A percentile compares a stretch with the other conserved stretches of the same genome.
phyloP scores from a whole-genome alignment of 2,113 vertebrate genomes.

The Phycodurus eques region DNA sequence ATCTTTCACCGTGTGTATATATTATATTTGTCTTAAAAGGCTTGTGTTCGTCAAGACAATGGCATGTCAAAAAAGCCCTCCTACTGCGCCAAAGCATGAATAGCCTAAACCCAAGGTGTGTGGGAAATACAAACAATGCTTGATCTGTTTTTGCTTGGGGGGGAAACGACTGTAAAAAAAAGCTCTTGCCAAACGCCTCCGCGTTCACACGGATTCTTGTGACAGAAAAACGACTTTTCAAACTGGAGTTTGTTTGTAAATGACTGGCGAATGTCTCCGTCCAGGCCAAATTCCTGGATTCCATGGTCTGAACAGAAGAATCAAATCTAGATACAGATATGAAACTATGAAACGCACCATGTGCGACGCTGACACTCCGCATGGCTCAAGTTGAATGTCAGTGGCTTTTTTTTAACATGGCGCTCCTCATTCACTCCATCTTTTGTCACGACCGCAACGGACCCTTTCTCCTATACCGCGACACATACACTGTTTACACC shows the following conservation, averaged over 20 bases:
- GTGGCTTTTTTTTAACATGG: too few relatives aligned
- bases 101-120: conserved; percentile 34
- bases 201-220: conserved; percentile 43
- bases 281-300: too few relatives aligned
- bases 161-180: conserved; percentile 22
- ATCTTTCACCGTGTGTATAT: neutral
- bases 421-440: too few relatives aligned
- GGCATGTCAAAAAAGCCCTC: neutral
- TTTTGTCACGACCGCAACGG: too few relatives aligned
- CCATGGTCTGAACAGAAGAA: too few relatives aligned
- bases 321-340: too few relatives aligned
- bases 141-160: conserved; percentile 45
- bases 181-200: conserved; percentile 19
- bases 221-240: conserved; percentile 43
- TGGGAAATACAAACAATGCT: conserved; percentile 43
- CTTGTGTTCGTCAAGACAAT: neutral
- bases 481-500: too few relatives aligned
- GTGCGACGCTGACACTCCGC: too few relatives aligned
- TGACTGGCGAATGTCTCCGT: too few relatives aligned
- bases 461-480: too few relatives aligned
- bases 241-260: neutral
- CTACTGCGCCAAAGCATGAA: conserved; percentile 17
- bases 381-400: too few relatives aligned
- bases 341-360: too few relatives aligned
- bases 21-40: neutral